Evolutionary conservation across 2,113 vertebrate genomes (phyloP).

Genomic region (Acrocephalus kingi): DNA sequence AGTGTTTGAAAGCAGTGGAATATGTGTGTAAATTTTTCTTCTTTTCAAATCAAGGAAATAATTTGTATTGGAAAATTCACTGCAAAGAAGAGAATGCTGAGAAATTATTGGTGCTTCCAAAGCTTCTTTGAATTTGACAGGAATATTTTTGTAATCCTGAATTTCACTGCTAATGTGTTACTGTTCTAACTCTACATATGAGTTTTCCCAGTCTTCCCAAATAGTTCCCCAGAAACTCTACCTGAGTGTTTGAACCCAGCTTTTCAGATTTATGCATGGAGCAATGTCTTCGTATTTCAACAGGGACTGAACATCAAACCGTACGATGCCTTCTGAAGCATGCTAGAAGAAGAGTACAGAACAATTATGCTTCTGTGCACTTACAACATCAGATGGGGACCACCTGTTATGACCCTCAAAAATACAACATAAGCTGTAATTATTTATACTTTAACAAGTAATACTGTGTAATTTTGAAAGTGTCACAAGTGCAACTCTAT

Average conservation of each 20-base stretch:
- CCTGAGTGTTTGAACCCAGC: conserved; percentile 96
- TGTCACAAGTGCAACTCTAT: background rate
- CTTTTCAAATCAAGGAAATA: background rate
- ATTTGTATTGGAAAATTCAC: background rate
- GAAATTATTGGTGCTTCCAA: background rate
- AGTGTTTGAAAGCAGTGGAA: background rate
- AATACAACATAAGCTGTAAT: background rate
- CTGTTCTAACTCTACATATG: background rate
- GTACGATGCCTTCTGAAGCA: conserved; percentile 92
- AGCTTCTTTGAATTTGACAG: background rate
- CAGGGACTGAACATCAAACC: conserved; percentile 90
- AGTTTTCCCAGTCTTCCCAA: background rate
- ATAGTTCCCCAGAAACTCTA: conserved; percentile 47
- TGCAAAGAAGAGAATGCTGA: background rate
- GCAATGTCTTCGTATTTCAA: conserved; percentile 93
- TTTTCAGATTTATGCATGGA: conserved; percentile 93
- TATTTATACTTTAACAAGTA: background rate
- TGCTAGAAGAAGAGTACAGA: conserved; percentile 72
- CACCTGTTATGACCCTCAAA: background rate
- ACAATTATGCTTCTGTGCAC: background rate
- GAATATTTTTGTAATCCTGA: background rate
- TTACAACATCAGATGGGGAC: background rate
- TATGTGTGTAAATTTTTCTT: background rate
- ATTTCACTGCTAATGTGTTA: background rate
- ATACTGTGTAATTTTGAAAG: rapidly evolving